Percentiles rank a stretch among this genome's conserved stretches.
phyloP scores from a whole-genome alignment of 2,797 vertebrate genomes.

The Galagoides demidoff region DNA sequence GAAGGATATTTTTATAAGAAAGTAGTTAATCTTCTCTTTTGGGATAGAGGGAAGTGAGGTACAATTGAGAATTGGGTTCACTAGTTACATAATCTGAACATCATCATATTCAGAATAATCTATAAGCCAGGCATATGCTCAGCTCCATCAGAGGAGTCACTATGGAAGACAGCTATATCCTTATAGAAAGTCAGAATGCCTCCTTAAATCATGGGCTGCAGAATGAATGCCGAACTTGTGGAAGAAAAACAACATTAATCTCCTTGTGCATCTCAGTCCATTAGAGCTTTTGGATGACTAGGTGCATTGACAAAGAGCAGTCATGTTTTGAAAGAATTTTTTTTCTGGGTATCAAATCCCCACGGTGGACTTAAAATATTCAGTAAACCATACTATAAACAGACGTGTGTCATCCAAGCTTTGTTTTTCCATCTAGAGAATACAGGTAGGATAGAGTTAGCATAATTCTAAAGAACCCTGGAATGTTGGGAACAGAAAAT shows the following conservation, averaged over 20 bases:
- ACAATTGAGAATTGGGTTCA: background rate
- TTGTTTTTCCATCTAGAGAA: background rate
- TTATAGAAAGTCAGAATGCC: background rate
- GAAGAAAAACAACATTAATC: background rate
- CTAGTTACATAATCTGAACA: background rate
- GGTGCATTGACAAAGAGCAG: background rate
- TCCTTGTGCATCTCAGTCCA: background rate
- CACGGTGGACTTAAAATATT: background rate
- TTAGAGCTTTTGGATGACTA: background rate
- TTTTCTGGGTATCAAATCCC: background rate
- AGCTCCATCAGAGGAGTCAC: background rate
- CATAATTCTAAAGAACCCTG: background rate
- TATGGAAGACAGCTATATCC: background rate
- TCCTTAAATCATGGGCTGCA: background rate
- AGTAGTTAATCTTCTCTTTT: background rate
- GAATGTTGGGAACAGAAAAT: background rate
- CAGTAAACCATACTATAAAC: background rate
- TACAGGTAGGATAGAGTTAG: background rate
- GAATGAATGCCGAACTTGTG: background rate
- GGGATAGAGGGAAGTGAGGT: background rate
- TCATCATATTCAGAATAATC: background rate
- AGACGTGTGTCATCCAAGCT: background rate
- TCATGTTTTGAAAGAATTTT: background rate
- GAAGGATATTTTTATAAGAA: background rate
- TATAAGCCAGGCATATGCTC: too few relatives aligned